Evolutionary conservation across 2,797 vertebrate species (phyloP).

Genomic region (Falco berigora): DNA sequence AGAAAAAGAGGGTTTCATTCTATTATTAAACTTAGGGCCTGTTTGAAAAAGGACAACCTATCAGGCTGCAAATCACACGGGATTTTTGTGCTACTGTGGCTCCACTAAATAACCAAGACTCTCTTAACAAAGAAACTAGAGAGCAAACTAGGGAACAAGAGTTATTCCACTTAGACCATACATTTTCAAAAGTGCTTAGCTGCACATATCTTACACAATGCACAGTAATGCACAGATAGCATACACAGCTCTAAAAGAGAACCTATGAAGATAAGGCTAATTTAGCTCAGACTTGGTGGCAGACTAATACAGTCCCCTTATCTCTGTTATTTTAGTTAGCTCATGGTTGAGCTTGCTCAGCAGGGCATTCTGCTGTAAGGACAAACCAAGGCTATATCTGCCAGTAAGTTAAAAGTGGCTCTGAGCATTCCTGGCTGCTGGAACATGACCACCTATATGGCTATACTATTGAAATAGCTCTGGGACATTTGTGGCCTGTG

Average conservation of each 20-base stretch:
- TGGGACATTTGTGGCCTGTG: background rate
- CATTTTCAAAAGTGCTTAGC: constrained; percentile 2
- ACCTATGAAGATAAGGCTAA: background rate
- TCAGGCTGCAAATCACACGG: background rate
- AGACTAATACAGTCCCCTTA: constrained; percentile 4
- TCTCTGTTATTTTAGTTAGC: constrained; percentile 38
- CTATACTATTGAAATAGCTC: background rate
- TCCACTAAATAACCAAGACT: background rate
- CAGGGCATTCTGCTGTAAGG: background rate
- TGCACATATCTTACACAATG: background rate
- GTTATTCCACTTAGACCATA: background rate
- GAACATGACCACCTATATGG: background rate
- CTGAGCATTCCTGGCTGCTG: background rate
- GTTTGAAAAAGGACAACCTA: background rate
- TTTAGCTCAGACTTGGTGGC: constrained; percentile 5
- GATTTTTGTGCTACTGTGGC: background rate
- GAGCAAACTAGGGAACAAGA: background rate
- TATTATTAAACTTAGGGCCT: background rate
- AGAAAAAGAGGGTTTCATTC: background rate
- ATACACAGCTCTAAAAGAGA: background rate
- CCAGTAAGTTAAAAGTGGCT: background rate
- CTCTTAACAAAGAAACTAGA: background rate
- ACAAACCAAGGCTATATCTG: background rate
- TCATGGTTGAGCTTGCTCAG: constrained; percentile 9
- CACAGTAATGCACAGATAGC: background rate